Evolutionary conservation across 2,888 invertebrate species (phyloP).

Genomic region (Teleiodes luculella): DNA sequence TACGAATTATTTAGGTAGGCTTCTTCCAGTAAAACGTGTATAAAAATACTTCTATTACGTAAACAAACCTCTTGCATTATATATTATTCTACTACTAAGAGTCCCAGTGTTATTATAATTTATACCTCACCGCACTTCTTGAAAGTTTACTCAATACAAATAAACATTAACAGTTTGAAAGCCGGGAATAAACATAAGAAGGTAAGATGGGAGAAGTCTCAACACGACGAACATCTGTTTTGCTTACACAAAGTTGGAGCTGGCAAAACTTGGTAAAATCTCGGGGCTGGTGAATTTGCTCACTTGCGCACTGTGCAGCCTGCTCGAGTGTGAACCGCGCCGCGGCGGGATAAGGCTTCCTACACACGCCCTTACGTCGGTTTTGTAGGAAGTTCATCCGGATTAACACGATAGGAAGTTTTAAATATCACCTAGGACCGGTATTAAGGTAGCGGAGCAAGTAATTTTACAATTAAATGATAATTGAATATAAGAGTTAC

Average conservation of each 20-base stretch:
- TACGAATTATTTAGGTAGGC: too few species aligned
- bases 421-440: not conserved
- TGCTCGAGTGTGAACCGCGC: not conserved
- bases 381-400: not conserved
- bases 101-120: too few species aligned
- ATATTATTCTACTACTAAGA: too few species aligned
- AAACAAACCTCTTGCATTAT: too few species aligned
- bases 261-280: conserved; percentile 26
- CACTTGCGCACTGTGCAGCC: not conserved
- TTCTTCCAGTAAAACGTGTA: too few species aligned
- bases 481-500: too few species aligned
- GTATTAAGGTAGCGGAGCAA: not conserved
- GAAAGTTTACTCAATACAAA: not conserved
- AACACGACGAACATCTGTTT: conserved; percentile 14
- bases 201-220: not conserved
- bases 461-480: too few species aligned
- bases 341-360: not conserved
- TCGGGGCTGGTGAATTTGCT: conserved; percentile 3
- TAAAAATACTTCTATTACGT: too few species aligned
- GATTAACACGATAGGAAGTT: not conserved
- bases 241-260: conserved; percentile 30
- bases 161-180: conserved; percentile 2
- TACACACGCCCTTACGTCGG: not conserved
- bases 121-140: not conserved
- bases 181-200: not conserved